Evolutionary conservation across 2,888 invertebrate genomes (phyloP).

Genomic region (Epirrita christyi): DNA sequence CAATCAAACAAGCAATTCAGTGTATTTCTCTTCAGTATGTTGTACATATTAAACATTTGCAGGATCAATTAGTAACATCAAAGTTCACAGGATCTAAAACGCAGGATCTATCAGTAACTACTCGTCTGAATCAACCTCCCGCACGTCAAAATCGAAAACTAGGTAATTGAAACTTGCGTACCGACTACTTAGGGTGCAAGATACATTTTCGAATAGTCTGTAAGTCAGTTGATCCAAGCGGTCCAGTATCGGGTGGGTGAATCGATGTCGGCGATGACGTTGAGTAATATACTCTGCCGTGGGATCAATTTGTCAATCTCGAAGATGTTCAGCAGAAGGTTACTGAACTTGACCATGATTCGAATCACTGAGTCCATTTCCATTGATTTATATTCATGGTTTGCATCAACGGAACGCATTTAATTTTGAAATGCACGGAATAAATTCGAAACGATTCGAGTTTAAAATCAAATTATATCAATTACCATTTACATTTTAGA

Average conservation of each 20-base stretch:
- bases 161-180: neutral
- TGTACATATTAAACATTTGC: too few relatives aligned
- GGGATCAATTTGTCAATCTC: constrained; percentile 61
- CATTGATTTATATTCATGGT: constrained; percentile 71
- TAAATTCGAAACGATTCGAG: constrained; percentile 44
- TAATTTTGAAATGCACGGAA: constrained; percentile 46
- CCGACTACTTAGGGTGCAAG: too few relatives aligned
- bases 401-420: constrained; percentile 54
- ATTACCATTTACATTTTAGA: constrained; percentile 40
- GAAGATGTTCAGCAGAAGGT: constrained; percentile 54
- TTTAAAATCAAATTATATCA: constrained; percentile 35
- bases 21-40: too few relatives aligned
- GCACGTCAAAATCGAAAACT: neutral
- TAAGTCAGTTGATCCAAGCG: neutral
- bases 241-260: constrained; percentile 1
- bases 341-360: constrained; percentile 67
- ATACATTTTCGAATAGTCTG: too few relatives aligned
- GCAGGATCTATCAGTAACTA: too few relatives aligned
- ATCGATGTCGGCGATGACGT: constrained; percentile 32
- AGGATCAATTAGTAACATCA: too few relatives aligned
- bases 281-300: constrained; percentile 42
- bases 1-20: constrained; percentile 9
- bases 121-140: neutral
- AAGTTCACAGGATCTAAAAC: too few relatives aligned
- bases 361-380: constrained; percentile 59